Evolutionary conservation across 2,113 vertebrate genomes (phyloP).

Genomic region (Peromyscus leucopus): DNA sequence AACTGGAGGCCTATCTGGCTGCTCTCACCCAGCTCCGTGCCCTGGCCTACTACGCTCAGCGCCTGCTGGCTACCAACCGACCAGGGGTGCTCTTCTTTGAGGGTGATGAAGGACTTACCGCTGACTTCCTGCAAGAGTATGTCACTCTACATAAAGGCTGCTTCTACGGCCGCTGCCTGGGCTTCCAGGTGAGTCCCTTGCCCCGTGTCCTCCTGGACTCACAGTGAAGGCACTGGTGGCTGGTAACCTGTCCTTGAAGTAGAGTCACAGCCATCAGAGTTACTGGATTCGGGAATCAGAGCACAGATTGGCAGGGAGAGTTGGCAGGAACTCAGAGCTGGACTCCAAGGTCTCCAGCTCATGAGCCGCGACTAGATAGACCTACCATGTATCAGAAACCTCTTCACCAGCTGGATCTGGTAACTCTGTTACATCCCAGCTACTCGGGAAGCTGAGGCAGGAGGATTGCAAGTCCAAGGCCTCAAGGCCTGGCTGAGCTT

Average conservation of each 20-base stretch:
- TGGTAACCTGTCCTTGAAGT: neutral
- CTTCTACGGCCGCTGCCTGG: constrained; percentile 96
- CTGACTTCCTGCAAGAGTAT: constrained; percentile 92
- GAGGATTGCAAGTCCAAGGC: neutral
- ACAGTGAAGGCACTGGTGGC: neutral
- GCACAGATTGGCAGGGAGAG: neutral
- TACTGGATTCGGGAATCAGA: neutral
- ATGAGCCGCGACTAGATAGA: neutral
- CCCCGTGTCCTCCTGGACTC: neutral
- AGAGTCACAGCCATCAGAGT: neutral
- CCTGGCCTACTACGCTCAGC: constrained; percentile 93
- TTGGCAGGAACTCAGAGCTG: neutral
- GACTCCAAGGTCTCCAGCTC: neutral
- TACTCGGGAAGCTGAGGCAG: neutral
- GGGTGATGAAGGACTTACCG: constrained; percentile 89
- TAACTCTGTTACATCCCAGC: neutral
- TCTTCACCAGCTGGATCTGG: neutral
- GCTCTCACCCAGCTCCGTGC: constrained; percentile 94
- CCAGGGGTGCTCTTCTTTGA: constrained; percentile 92
- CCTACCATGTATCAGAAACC: neutral
- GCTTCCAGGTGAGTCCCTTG: constrained; percentile 92
- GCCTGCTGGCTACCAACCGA: constrained; percentile 91
- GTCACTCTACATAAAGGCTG: constrained; percentile 94
- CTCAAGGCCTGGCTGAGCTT: neutral
- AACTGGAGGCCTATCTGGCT: constrained; percentile 94